phyloP scores from a whole-genome alignment of 2,797 vertebrate species.

The Notamacropus eugenii region DNA sequence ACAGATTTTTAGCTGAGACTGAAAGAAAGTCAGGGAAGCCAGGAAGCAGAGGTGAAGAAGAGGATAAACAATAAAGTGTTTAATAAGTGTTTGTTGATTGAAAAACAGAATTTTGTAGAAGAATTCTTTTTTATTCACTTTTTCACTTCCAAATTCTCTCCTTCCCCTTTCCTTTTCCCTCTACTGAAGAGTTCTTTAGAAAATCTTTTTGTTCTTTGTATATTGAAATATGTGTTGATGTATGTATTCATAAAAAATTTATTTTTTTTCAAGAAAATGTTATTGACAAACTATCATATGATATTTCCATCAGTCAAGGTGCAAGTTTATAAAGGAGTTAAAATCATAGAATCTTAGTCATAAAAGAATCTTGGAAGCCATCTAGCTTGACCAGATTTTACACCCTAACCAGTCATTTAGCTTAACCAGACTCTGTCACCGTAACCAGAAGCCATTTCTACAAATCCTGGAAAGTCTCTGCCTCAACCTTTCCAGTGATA shows the following conservation, averaged over 20 bases:
- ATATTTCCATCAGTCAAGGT: slow-evolving; percentile 27
- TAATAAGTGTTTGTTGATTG: neutral
- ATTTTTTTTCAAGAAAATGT: neutral
- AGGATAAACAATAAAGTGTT: neutral
- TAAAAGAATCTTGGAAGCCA: slow-evolving; percentile 16
- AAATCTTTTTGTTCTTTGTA: neutral
- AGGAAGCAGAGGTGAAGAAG: neutral
- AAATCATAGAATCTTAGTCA: slow-evolving; percentile 5
- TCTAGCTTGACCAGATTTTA: slow-evolving; percentile 19
- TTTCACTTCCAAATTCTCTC: neutral
- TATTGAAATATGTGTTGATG: neutral
- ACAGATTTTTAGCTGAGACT: neutral
- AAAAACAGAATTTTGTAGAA: neutral
- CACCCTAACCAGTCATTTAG: neutral
- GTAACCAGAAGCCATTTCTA: slow-evolving; percentile 4
- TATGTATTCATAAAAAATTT: neutral
- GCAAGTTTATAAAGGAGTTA: neutral
- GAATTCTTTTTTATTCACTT: neutral
- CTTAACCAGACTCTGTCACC: neutral
- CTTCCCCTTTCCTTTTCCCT: neutral
- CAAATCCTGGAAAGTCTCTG: neutral
- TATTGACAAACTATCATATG: neutral
- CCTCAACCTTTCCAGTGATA: slow-evolving; percentile 16
- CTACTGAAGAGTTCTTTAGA: neutral
- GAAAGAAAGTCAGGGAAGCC: neutral